A percentile compares a stretch with the other conserved stretches of the same genome.
Evolutionary conservation across 2,113 vertebrate genomes (phyloP).

Genomic region (Indri indri): DNA sequence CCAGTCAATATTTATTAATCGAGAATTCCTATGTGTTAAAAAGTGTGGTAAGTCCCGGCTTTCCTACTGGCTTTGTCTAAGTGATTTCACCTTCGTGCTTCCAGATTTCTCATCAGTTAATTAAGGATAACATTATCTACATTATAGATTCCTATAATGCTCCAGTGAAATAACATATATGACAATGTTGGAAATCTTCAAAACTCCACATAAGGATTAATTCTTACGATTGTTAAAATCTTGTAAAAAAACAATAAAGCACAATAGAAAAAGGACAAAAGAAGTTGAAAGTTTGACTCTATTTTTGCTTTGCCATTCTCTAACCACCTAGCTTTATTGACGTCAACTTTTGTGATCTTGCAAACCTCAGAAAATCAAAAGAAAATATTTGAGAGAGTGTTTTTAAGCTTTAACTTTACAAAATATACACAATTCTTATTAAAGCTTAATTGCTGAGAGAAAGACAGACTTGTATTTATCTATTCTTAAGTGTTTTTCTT

Average conservation of each 20-base stretch:
- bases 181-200: neutral
- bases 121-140: neutral
- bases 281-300: neutral
- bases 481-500: neutral
- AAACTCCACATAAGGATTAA: neutral
- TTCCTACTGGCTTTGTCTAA: neutral
- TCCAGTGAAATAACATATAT: neutral
- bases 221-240: neutral
- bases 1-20: neutral
- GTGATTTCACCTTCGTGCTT: neutral
- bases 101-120: neutral
- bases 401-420: neutral
- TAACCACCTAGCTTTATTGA: neutral
- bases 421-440: neutral
- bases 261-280: neutral
- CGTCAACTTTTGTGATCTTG: neutral
- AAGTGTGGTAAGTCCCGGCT: neutral
- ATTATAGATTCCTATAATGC: neutral
- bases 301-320: fast-evolving
- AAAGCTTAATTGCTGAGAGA: neutral
- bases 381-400: neutral
- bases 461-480: neutral
- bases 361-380: neutral
- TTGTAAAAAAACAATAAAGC: neutral
- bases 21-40: neutral